Percentiles rank a stretch among this genome's conserved stretches.
Conservation (phyloP, 2,113 vertebrate species). For the Parus major region DNA sequence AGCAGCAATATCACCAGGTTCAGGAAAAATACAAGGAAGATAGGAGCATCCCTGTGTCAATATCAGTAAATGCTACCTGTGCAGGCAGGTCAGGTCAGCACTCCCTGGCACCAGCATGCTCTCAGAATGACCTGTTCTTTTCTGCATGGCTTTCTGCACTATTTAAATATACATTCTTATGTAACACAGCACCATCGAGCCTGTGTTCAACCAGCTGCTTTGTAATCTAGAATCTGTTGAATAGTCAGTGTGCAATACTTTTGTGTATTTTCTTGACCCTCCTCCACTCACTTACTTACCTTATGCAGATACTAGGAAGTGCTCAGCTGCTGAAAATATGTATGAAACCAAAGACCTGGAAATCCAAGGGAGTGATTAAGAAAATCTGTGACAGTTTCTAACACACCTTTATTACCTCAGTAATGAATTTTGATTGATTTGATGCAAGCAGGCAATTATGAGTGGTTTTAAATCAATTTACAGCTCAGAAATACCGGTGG, state of each 20-base stretch:
- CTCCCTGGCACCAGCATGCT: neutral
- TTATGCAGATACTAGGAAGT: neutral
- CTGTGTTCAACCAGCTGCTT: neutral
- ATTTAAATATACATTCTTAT: neutral
- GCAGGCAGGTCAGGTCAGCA: neutral
- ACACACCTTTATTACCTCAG: neutral
- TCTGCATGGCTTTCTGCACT: neutral
- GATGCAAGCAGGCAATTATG: neutral
- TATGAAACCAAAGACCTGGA: neutral
- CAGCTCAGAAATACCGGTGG: neutral
- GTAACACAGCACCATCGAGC: neutral
- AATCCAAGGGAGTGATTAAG: slow-evolving; percentile 5
- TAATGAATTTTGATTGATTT: slow-evolving; percentile 33
- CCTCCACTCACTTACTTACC: neutral
- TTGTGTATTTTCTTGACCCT: neutral
- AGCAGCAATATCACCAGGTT: neutral
- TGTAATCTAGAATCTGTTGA: neutral
- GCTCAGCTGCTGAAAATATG: neutral
- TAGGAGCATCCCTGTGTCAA: neutral
- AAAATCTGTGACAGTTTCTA: slow-evolving; percentile 25
- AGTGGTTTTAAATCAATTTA: slow-evolving; percentile 22
- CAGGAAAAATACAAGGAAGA: neutral
- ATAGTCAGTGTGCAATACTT: neutral
- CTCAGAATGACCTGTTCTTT: neutral
- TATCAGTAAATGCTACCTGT: fast-evolving